phyloP scores from a whole-genome alignment of 2,797 vertebrate species.

The Synaphobranchus kaupii region DNA sequence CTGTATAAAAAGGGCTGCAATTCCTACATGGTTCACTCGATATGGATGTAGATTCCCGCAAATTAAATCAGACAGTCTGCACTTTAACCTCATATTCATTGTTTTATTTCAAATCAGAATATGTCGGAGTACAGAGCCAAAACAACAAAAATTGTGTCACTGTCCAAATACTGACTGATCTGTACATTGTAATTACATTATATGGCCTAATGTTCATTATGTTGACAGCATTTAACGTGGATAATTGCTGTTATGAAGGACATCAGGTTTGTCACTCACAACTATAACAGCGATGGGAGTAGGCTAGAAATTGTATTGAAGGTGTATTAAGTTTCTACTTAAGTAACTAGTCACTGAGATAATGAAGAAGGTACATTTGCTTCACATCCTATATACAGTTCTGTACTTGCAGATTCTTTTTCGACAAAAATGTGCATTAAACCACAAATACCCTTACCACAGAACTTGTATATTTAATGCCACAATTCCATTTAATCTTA shows the following conservation, averaged over 20 bases:
- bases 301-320: neutral
- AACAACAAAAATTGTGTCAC: too few relatives aligned
- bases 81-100: too few relatives aligned
- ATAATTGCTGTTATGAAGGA: neutral
- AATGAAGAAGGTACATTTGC: neutral
- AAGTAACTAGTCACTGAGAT: neutral
- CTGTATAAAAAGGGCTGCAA: too few relatives aligned
- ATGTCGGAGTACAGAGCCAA: too few relatives aligned
- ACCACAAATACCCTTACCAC: conserved; percentile 64
- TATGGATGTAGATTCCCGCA: too few relatives aligned
- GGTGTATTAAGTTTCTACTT: neutral
- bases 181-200: neutral
- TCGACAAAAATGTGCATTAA: conserved; percentile 40
- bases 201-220: neutral
- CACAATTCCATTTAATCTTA: conserved; percentile 72
- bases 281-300: neutral
- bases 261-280: neutral
- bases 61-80: too few relatives aligned
- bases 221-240: neutral
- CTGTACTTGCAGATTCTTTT: too few relatives aligned
- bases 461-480: conserved; percentile 74
- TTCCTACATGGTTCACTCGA: too few relatives aligned
- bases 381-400: neutral
- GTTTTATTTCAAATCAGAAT: too few relatives aligned
- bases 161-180: too few relatives aligned